Evolutionary conservation across 1,140 invertebrate species (phyloP).

Genomic region (Dinoponera quadriceps): DNA sequence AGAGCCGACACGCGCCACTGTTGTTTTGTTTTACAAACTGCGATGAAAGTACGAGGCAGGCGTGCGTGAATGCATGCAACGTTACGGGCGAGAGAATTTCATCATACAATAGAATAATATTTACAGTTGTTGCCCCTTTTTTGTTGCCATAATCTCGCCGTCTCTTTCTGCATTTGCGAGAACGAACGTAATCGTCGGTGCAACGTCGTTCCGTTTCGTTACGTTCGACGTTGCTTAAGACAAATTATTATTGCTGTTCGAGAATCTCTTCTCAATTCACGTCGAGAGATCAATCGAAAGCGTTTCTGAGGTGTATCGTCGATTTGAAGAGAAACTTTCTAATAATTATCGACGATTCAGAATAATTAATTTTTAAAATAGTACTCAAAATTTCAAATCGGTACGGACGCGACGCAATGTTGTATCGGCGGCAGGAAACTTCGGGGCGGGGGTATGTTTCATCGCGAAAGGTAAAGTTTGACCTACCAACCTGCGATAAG

Average conservation of each 20-base stretch:
- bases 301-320: too few relatives aligned
- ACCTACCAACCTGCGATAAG: conserved; percentile 89
- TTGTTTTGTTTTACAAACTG: conserved; percentile 22
- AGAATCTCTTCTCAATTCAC: too few relatives aligned
- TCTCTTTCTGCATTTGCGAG: conserved; percentile 17
- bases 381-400: too few relatives aligned
- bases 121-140: conserved; percentile 47
- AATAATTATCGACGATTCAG: too few relatives aligned
- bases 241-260: too few relatives aligned
- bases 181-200: neutral
- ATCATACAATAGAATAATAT: conserved; percentile 58
- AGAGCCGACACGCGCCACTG: conserved; percentile 75
- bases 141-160: neutral
- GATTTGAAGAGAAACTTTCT: too few relatives aligned
- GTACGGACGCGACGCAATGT: neutral
- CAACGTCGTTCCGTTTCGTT: too few relatives aligned
- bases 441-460: conserved; percentile 4
- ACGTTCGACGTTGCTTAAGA: too few relatives aligned
- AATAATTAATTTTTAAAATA: too few relatives aligned
- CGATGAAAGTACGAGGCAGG: conserved; percentile 39
- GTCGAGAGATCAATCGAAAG: too few relatives aligned
- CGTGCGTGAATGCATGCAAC: neutral
- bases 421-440: neutral
- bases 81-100: conserved; percentile 18
- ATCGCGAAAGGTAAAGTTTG: neutral